Evolutionary conservation across 2,113 vertebrate species (phyloP), one percentile per base, ranked within the genome.

Genomic region (Coptodon rendalli): DNA sequence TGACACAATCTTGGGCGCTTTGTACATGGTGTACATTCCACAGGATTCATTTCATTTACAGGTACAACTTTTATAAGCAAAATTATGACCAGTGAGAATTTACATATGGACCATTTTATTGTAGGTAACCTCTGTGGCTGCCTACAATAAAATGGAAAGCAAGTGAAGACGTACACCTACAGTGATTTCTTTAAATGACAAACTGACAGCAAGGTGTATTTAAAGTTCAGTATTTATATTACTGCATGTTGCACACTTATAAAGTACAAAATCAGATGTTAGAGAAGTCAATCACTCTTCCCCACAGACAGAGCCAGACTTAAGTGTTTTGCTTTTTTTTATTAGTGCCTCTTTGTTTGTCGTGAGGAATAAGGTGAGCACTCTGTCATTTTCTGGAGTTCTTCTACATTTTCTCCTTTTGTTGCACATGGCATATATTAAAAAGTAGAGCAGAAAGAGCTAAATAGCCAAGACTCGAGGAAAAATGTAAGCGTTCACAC

Each of bases 341-440:
- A 86, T 88, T 45, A 68, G 40, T 76, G 57, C 45, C 19, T 91
- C 73, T 91, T 86, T 3, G 24, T 89, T 86, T 81, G 54, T 83
- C 48, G 45, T 8, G 43, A 79, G 80, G 83, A 79, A 57, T 27
- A 43, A 45, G 31, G 91, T 9, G 81, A 87, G 80, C 80, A 83
- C 88, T 95, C 92, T 82, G 87, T 93, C 91, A 89, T 87, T 66
- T 85, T 68, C 43, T 10, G 4, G n/a, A 53, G 19, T 66, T 90
- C 80, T 82, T 93, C 88, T 87, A 87, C 80, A 84, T 86, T 57
- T 89, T 82, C 85, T 84, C 83, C 85, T 81, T 81, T 83, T 76
- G 57, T 40, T 86, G 87, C 85, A 63, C 56, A 36, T 79, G 61
- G 66, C 56, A 82, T 82, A 87, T 85, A 86, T 89, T 90, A 86